Percentiles rank a stretch among this genome's conserved stretches.
Evolutionary conservation across 2,888 invertebrate species (phyloP).

Genomic region (Pristionchus entomophagus): DNA sequence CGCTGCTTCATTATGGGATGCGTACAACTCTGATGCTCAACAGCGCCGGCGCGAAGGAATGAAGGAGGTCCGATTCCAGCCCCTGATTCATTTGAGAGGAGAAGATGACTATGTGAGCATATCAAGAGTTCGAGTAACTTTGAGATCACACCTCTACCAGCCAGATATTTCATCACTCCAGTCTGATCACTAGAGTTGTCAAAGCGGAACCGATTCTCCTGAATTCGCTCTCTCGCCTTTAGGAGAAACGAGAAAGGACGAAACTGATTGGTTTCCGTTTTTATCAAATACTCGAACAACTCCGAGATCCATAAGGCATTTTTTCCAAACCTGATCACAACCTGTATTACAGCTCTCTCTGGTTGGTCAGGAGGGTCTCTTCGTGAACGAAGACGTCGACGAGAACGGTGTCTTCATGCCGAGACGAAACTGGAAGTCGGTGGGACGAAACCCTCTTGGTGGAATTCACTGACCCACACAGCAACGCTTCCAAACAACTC

Average conservation of each 20-base stretch:
- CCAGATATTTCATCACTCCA: no score
- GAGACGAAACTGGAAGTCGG: neutral
- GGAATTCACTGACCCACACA: neutral
- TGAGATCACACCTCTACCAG: no score
- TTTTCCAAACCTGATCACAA: neutral
- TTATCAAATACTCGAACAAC: no score
- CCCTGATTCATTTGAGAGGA: slow-evolving; percentile 1
- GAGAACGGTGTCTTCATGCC: slow-evolving; percentile 3
- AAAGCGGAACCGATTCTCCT: no score
- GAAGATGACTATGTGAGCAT: slow-evolving; percentile 31
- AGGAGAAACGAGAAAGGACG: no score
- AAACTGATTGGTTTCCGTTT: no score
- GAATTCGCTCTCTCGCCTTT: no score
- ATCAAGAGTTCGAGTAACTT: no score
- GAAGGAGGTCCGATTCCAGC: neutral
- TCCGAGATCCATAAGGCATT: neutral
- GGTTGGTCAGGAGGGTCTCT: neutral
- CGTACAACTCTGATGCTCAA: slow-evolving; percentile 37
- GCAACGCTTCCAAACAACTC: no score
- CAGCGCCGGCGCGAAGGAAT: neutral
- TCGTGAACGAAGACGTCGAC: neutral
- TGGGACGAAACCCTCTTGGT: neutral
- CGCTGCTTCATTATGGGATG: neutral
- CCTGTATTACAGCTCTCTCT: neutral
- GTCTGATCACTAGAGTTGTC: no score